Conservation (phyloP, 2,888 invertebrate genomes). For the Rhaphigaster nebulosa region DNA sequence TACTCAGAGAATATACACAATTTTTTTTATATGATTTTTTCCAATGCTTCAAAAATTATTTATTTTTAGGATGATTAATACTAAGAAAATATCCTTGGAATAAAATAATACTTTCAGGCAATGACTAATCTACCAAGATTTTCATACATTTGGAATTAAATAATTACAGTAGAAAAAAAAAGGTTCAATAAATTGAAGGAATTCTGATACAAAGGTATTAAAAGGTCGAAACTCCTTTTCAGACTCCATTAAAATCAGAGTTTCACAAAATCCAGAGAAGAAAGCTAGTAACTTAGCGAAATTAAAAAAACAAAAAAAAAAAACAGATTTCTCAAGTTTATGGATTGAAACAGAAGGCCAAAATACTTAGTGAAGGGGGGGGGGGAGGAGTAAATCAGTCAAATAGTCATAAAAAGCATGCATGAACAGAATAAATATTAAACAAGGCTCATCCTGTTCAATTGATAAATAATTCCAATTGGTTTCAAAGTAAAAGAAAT, state of each 20-base stretch:
- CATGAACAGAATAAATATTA: no score
- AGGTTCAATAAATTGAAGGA: not conserved
- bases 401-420: no score
- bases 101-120: not conserved
- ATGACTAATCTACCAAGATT: not conserved
- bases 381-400: no score
- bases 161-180: not conserved
- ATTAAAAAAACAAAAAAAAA: not conserved
- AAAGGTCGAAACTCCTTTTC: not conserved
- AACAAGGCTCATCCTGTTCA: no score
- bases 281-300: not conserved
- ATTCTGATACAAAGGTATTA: not conserved
- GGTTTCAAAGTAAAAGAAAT: no score
- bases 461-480: no score
- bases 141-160: not conserved
- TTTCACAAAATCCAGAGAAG: no score
- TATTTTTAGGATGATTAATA: not conserved
- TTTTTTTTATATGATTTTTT: not conserved
- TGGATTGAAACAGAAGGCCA: not conserved
- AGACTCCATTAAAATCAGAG: not conserved
- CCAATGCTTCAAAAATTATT: no score
- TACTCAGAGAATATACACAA: not conserved
- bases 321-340: not conserved
- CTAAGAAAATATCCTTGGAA: not conserved
- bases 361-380: not conserved